Evolutionary conservation across 2,797 vertebrate genomes (phyloP), one percentile per base, ranked within the genome.

Genomic region (Pangasius mekongensis): DNA sequence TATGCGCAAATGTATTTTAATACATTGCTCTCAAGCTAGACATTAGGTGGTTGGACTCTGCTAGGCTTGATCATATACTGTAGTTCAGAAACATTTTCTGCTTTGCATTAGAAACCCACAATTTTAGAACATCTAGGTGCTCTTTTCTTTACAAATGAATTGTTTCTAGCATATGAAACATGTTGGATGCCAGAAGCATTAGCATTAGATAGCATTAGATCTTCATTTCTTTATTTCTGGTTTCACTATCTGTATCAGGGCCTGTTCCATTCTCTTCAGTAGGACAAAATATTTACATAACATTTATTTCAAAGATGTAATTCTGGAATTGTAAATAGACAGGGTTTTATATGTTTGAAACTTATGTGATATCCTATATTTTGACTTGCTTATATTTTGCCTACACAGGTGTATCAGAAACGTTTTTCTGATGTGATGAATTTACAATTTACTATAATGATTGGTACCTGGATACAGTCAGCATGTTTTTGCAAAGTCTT

Each of bases 301-400:
- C 67, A 85, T 47, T 69, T 14, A 78, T 83, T 69, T 88, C 74
- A 67, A 58, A 85, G 54, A 33, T 86, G 77, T 62, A 73, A 74
- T 69, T 76, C 62, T 56, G 54, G 49, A 76, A 69, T 16, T 88
- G 87, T 89, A 89, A 89, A 89, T 81, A 89, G 66, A 62, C 64
- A 73, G 22, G 27, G 60, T 88, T 88, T 88, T 85, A 69, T 81
- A 88, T 85, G 62, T 60, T 66, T 80, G 83, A 60, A 80, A 36
- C 20, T n/a, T 16, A 58, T 78, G 60, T 88, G 18, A 67, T 43
- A 52, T 20, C 49, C 24, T 88, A 36, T 78, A 39, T 77, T 84
- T 84, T 36, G 56, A 84, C 83, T 78, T 24, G 18, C 62, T 39
- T 76, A 80, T 67, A 85, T 85, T 89, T 89, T 89, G 66, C 71